Evolutionary conservation across 2,797 vertebrate genomes (phyloP).

Genomic region (Taenioides sp.): DNA sequence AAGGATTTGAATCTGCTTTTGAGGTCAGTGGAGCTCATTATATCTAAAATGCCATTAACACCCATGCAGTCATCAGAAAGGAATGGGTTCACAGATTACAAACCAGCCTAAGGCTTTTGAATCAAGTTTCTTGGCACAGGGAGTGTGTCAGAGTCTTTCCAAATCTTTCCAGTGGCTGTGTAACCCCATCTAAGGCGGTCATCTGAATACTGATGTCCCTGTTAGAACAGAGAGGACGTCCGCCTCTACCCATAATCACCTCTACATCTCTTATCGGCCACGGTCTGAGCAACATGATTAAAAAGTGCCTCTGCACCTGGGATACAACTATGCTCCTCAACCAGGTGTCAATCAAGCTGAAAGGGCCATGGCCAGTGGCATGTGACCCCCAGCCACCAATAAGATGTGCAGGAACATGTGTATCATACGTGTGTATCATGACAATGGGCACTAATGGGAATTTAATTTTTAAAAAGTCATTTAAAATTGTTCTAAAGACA

Average conservation of each 20-base stretch:
- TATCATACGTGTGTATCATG: slow-evolving; percentile 11
- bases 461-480: no score
- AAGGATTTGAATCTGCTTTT: slow-evolving; percentile 34
- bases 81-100: slow-evolving; percentile 59
- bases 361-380: slow-evolving; percentile 47
- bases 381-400: slow-evolving; percentile 51
- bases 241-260: slow-evolving; percentile 76
- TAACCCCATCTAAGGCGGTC: slow-evolving; percentile 46
- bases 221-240: slow-evolving; percentile 61
- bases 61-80: slow-evolving; percentile 49
- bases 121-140: slow-evolving; percentile 35
- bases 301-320: slow-evolving; percentile 60
- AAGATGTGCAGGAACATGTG: slow-evolving; percentile 45
- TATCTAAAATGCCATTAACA: slow-evolving; percentile 54
- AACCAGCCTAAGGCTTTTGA: slow-evolving; percentile 41
- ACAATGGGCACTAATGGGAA: slow-evolving; percentile 11
- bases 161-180: slow-evolving; percentile 57
- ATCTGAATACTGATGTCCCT: slow-evolving; percentile 69
- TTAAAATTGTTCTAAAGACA: no score
- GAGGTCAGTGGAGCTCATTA: slow-evolving; percentile 50
- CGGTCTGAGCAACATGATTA: slow-evolving; percentile 68
- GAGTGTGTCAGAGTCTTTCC: slow-evolving; percentile 37
- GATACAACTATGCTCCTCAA: slow-evolving; percentile 52
- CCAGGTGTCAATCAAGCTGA: slow-evolving; percentile 67
- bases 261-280: slow-evolving; percentile 74